phyloP scores from a whole-genome alignment of 2,113 vertebrate genomes.

The Hyaena hyaena region DNA sequence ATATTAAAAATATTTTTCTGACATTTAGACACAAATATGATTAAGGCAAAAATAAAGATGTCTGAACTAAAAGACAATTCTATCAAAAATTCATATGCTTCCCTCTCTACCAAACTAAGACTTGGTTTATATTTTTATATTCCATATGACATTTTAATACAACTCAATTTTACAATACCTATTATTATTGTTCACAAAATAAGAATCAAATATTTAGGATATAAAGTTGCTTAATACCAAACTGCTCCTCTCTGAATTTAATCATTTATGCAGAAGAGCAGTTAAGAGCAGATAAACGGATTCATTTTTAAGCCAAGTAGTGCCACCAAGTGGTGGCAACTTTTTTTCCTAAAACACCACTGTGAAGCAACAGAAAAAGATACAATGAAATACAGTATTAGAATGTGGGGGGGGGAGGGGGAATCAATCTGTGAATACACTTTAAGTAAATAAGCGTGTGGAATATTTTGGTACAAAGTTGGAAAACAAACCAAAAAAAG shows the following conservation, averaged over 20 bases:
- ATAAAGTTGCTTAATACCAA: conserved; percentile 56
- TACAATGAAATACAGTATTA: neutral
- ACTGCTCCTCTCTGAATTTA: conserved; percentile 48
- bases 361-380: conserved; percentile 32
- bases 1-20: conserved; percentile 35
- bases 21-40: conserved; percentile 40
- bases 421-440: neutral
- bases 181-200: conserved; percentile 49
- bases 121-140: conserved; percentile 43
- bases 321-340: conserved; percentile 88
- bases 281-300: conserved; percentile 54
- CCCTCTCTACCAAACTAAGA: conserved; percentile 23
- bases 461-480: neutral
- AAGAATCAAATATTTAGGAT: conserved; percentile 41
- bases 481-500: conserved; percentile 15
- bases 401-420: neutral
- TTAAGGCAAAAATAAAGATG: neutral
- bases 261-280: conserved; percentile 47
- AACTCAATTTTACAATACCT: conserved; percentile 4
- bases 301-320: conserved; percentile 83
- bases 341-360: conserved; percentile 56
- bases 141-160: conserved; percentile 35
- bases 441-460: neutral
- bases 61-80: neutral
- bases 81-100: neutral